Base-by-base conservation (phyloP, 1,140 invertebrate species). In the Leptopilina boulardi region DNA sequence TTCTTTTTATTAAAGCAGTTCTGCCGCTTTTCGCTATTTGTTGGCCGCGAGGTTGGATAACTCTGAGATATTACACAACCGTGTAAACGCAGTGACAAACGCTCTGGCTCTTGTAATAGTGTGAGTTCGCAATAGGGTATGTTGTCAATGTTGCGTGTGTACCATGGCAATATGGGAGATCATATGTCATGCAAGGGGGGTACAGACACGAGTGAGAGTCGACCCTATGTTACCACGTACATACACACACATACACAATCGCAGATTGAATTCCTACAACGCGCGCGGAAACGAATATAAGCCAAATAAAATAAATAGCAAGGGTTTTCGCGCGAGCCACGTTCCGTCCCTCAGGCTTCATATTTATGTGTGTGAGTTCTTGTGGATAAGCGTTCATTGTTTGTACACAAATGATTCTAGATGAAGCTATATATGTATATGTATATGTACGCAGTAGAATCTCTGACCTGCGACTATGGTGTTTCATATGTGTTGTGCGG, bases 221-320 rank as follows among this genome's bases (percentile, higher is more conserved):
- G 79, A 75, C 76, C 71, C 70, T 51, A 41, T 73, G 26, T 42
- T 71, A 74, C 72, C 19, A n/a, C 75, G 54, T 66, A 21, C 74
- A 34, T 38, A 30, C 41, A 73, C 75, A 74, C 73, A 34, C 19
- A 18, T 70, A 42, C 66, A 41, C 54, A 59, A 13, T 71, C 81
- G 83, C 80, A 87, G 87, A 87, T 87, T 87, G 85, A 88, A 88
- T 87, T 88, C 84, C 87, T 81, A 83, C 82, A 81, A 84, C 82
- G 82, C 77, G 80, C 81, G 84, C 84, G 83, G 80, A 86, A 88
- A 87, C 85, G 86, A 87, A 87, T n/a, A n/a, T 86, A 84, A 87
- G 85, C 85, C 82, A 83, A 87, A 88, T 86, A 85, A 86, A 85
- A 87, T 83, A 86, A 87, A 86, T 84, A 85, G 78, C 77, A 80